Evolutionary conservation across 2,113 vertebrate genomes (phyloP).

Genomic region (Oxyruncus cristatus): DNA sequence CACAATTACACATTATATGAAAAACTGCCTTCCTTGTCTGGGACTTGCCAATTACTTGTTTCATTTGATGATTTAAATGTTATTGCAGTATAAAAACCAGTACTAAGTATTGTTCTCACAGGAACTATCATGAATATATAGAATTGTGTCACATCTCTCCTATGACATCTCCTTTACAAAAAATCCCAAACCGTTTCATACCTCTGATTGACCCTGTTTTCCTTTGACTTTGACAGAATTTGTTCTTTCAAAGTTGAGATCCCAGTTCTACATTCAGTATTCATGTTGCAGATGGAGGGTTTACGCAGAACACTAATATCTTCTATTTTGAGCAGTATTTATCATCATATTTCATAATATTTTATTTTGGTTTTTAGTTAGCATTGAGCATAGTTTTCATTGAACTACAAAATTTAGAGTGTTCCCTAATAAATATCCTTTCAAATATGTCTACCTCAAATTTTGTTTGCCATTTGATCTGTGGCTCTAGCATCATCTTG

Average conservation of each 20-base stretch:
- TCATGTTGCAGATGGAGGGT: background rate
- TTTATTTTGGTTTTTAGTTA: background rate
- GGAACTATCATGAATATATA: background rate
- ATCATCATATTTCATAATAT: background rate
- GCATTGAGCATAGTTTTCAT: background rate
- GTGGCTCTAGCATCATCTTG: background rate
- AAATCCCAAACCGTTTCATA: background rate
- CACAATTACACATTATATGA: background rate
- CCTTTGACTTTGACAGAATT: background rate
- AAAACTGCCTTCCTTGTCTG: background rate
- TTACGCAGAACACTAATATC: background rate
- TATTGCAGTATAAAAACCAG: background rate
- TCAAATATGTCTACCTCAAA: background rate
- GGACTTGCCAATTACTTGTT: background rate
- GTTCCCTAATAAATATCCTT: background rate
- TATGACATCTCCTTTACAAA: background rate
- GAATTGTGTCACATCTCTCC: background rate
- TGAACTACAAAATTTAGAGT: background rate
- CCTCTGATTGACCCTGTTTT: background rate
- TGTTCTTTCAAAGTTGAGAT: background rate
- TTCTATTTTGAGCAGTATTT: background rate
- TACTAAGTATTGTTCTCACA: background rate
- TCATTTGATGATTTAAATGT: background rate
- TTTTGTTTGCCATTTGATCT: background rate
- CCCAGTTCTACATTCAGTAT: background rate